Evolutionary conservation across 1,140 invertebrate genomes (phyloP).

Genomic region (Eumeta japonica): DNA sequence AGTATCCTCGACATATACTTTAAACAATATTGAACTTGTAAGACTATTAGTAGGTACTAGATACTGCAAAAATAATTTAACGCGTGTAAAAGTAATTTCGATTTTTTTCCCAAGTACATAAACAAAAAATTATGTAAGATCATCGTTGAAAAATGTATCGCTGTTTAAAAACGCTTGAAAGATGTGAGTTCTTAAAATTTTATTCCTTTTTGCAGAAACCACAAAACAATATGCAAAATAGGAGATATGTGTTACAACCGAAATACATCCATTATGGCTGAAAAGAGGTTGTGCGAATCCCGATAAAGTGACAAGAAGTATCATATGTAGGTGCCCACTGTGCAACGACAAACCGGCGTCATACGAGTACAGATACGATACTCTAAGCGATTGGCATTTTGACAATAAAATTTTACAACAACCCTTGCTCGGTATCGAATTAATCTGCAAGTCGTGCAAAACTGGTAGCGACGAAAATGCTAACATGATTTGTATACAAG

Average conservation of each 20-base stretch:
- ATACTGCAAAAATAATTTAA: no score
- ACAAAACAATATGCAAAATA: no score
- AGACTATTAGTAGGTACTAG: no score
- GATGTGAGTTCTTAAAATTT: no score
- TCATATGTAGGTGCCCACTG: slow-evolving; percentile 36
- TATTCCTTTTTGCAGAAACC: no score
- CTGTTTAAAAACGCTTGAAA: no score
- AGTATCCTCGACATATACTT: no score
- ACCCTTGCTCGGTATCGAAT: slow-evolving; percentile 14
- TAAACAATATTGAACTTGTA: no score
- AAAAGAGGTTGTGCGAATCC: slow-evolving; percentile 28
- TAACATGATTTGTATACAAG: slow-evolving; percentile 21
- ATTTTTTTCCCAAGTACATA: no score
- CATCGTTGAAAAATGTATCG: no score
- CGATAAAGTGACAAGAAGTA: slow-evolving; percentile 25
- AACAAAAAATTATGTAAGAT: no score
- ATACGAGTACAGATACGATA: slow-evolving; percentile 32
- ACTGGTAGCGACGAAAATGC: slow-evolving; percentile 17
- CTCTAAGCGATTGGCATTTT: slow-evolving; percentile 28
- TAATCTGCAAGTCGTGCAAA: slow-evolving; percentile 33
- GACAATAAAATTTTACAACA: slow-evolving; percentile 26
- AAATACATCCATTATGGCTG: slow-evolving; percentile 30
- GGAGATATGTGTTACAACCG: slow-evolving; percentile 27
- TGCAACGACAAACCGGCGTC: slow-evolving; percentile 38
- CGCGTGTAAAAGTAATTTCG: no score